These are phyloP conservation scores for Rhabdophis nuchalis DNA, from an alignment of 2,797 vertebrate species.

Conservation along the genomic window DNA sequence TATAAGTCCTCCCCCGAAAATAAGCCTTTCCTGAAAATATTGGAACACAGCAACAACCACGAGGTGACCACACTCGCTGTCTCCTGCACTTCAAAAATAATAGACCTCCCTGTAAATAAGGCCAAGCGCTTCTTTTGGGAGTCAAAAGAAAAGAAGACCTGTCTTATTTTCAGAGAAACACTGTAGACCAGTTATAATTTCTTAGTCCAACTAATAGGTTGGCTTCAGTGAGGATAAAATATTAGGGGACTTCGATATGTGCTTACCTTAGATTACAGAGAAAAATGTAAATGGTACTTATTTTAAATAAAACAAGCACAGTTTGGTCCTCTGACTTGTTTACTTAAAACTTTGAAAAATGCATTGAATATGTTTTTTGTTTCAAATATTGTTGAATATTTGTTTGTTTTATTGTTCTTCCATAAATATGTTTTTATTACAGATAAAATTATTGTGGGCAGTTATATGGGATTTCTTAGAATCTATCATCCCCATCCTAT, in stretches of 20 bases:
- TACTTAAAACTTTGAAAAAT: background rate
- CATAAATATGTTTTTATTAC: conserved; percentile 30
- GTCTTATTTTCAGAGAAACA: no score
- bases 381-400: background rate
- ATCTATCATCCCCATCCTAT: conserved; percentile 83
- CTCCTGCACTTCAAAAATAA: no score
- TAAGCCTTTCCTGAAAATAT: no score
- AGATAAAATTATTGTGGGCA: conserved; percentile 96
- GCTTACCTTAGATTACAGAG: background rate
- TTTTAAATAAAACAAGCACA: background rate
- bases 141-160: no score
- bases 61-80: no score
- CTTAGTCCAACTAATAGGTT: background rate
- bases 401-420: background rate
- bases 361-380: background rate
- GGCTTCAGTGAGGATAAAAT: background rate
- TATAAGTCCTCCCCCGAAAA: no score
- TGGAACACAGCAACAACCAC: no score
- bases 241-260: no score
- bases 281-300: background rate
- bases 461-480: conserved; percentile 89
- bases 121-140: no score
- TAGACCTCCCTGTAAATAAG: no score
- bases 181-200: background rate
- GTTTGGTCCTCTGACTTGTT: background rate